A percentile compares a stretch with the other conserved stretches of the same genome.
Conservation (phyloP, 2,888 invertebrate species). For the Lycocerus yunnanus region DNA sequence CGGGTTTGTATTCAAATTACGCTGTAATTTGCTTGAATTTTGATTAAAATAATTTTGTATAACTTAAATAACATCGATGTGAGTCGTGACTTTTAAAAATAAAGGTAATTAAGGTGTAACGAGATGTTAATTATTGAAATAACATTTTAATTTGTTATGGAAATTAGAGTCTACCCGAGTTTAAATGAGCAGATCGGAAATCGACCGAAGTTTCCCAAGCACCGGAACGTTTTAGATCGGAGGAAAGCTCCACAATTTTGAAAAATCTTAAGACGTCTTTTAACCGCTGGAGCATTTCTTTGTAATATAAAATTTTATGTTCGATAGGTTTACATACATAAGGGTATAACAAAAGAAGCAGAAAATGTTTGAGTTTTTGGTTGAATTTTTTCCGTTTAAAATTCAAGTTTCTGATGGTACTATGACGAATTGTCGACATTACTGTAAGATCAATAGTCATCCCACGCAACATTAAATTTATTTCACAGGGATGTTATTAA, state of each 20-base stretch:
- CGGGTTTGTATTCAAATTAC: not conserved
- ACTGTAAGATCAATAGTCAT: constrained; percentile 3
- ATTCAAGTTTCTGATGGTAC: not conserved
- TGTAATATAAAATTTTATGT: not conserved
- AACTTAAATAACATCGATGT: not conserved
- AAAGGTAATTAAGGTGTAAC: not conserved
- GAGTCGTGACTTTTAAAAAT: not conserved
- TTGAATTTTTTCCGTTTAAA: not conserved
- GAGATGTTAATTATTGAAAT: not conserved
- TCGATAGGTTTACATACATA: not conserved
- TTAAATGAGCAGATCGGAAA: not conserved
- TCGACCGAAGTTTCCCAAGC: not conserved
- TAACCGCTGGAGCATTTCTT: not conserved
- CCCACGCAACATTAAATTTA: constrained; percentile 11
- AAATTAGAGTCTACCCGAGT: not conserved
- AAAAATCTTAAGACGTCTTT: not conserved
- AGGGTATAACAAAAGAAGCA: not conserved
- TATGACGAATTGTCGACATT: not conserved
- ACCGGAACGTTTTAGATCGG: not conserved
- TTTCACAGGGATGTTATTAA: constrained; percentile 3
- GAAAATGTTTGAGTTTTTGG: not conserved
- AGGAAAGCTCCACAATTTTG: not conserved
- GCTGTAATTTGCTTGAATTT: not conserved
- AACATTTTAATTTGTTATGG: not conserved
- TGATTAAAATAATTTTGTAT: not conserved